Conservation (phyloP, 2,113 vertebrate genomes). For the Mohoua ochrocephala region DNA sequence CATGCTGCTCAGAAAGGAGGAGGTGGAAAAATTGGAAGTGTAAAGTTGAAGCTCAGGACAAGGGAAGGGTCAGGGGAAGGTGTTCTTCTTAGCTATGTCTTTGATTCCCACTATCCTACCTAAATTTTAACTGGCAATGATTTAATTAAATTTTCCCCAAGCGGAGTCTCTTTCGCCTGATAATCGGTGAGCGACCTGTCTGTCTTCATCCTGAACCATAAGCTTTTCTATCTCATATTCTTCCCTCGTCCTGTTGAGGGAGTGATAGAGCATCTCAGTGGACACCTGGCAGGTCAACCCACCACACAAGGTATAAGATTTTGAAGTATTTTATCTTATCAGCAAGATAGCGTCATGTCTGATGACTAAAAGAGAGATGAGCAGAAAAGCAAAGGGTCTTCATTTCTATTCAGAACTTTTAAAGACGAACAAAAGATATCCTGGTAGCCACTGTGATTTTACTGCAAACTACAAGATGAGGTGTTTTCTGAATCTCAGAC, state of each 20-base stretch:
- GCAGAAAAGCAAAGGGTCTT: not conserved
- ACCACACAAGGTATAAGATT: not conserved
- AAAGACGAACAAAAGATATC: not conserved
- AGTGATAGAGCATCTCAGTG: not conserved
- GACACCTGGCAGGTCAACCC: not conserved
- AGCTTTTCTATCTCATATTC: not conserved
- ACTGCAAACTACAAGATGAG: not conserved
- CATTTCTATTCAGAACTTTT: not conserved
- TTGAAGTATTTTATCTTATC: not conserved
- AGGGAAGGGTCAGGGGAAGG: not conserved
- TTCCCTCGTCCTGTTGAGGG: not conserved
- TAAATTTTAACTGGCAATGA: not conserved
- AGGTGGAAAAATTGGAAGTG: not conserved
- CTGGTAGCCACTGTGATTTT: not conserved
- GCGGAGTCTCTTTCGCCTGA: not conserved
- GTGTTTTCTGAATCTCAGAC: not conserved
- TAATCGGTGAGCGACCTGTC: not conserved
- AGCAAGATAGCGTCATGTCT: not conserved
- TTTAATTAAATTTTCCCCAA: not conserved
- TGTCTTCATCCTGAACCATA: not conserved
- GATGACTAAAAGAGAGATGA: not conserved
- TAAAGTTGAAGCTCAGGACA: not conserved
- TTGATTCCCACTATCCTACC: not conserved
- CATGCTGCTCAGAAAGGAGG: fast-evolving
- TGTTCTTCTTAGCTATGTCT: not conserved